Evolutionary conservation across 2,113 vertebrate genomes (phyloP).

Genomic region (Sorex fumeus): DNA sequence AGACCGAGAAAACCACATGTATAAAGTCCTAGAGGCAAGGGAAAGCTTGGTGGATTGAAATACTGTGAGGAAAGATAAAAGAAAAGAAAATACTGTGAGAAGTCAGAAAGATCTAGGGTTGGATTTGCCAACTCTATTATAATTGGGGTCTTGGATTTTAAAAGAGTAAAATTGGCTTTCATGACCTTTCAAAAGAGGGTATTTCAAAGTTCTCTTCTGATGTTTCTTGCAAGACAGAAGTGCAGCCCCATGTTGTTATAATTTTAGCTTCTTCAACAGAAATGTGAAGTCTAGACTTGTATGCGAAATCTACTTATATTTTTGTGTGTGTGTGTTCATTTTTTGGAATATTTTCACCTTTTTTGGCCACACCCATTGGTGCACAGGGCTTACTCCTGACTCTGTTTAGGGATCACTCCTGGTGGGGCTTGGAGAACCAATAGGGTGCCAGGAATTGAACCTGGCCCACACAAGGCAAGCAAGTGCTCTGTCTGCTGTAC

Average conservation of each 20-base stretch:
- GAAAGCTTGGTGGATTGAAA: neutral
- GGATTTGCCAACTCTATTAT: neutral
- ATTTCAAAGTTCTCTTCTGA: neutral
- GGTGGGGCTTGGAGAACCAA: no score
- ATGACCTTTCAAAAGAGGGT: neutral
- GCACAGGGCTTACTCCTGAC: no score
- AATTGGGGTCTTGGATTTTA: neutral
- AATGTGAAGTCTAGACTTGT: neutral
- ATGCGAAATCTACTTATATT: conserved; percentile 20
- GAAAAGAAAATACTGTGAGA: neutral
- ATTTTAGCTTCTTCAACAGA: neutral
- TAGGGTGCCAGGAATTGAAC: no score
- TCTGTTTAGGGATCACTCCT: no score
- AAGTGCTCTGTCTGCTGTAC: no score
- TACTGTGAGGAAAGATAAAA: no score
- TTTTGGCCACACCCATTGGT: no score
- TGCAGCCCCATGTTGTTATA: neutral
- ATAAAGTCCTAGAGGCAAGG: neutral
- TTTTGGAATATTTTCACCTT: no score
- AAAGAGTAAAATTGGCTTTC: neutral
- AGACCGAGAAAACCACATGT: neutral
- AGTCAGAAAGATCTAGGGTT: neutral
- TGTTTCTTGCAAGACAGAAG: neutral
- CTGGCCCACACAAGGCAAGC: no score
- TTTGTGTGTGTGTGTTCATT: no score